Base-by-base conservation (phyloP, 1,140 invertebrate species). In the Marisa cornuarietis region DNA sequence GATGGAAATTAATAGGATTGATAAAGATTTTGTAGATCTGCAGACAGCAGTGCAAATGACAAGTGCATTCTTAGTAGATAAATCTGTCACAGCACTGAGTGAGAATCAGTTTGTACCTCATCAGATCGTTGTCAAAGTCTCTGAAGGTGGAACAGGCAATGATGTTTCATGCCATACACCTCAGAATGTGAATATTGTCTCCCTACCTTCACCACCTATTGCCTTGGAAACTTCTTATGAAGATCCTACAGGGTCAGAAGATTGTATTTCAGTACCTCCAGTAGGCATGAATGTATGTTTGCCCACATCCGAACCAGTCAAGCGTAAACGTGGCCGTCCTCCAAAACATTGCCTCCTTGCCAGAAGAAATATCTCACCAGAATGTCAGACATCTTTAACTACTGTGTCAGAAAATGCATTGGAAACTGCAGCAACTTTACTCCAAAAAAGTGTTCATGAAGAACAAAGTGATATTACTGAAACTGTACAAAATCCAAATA, bases 321-420 rank as follows among this genome's bases (percentile, higher is more conserved):
- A 68, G 26, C 76, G 76, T 31, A 77, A 77, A 26, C 76, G 76
- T 22, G 76, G 76, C 8, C 76, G 76, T 51, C 76, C 76, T 51
- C 42, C 26, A 22, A 77, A 77, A 77, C 51, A n/a, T 31, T 18
- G n/a, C 10, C 11, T 11, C 13, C 31, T 42, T 42, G 13, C 26
- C 22, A 31, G n/a, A 18, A 11, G n/a, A 11, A 31, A 31, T 5
- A 11, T n/a, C 65, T 16, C 11, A 13, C n/a, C 9, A 68, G 14
- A 24, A 24, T 31, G 26, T 68, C 65, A 1, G 65, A 13, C 10
- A 68, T 68, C 22, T 24, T 68, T 22, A 24, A 6, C 22, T n/a
- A 11, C 11, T 68, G 13, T 24, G n/a, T 68, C 22, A 22, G 65
- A 24, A 68, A n/a, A 24, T n/a, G 65, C 26, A 18, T 5, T 22